Percentiles rank a stretch among this genome's conserved stretches.
phyloP scores from a whole-genome alignment of 2,888 invertebrate species.

The Athalia cordata region DNA sequence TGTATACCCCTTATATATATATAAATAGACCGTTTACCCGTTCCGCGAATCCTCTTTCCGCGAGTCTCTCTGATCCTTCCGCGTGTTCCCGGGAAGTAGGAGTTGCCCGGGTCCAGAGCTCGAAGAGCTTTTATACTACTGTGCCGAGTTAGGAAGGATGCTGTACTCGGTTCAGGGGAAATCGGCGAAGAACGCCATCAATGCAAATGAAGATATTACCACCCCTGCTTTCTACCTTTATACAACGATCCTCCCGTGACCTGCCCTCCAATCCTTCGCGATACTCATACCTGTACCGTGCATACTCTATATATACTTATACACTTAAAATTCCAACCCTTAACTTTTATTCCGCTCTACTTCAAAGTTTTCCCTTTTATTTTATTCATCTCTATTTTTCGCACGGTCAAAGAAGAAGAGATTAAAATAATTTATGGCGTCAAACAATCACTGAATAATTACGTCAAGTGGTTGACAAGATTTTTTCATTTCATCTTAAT shows the following conservation, averaged over 20 bases:
- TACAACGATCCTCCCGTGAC: constrained; percentile 44
- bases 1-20: constrained; percentile 8
- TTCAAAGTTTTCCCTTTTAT: too few relatives aligned
- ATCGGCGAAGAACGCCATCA: constrained; percentile 54
- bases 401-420: too few relatives aligned
- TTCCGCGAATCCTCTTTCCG: neutral
- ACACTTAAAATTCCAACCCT: neutral
- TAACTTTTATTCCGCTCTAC: too few relatives aligned
- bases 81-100: constrained; percentile 4
- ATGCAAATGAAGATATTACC: constrained; percentile 61
- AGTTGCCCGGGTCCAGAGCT: constrained; percentile 28
- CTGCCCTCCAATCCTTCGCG: constrained; percentile 34
- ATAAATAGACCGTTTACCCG: constrained; percentile 16
- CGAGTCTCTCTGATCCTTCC: neutral
- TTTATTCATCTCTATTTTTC: too few relatives aligned
- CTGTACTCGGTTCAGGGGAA: constrained; percentile 40
- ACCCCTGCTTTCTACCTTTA: constrained; percentile 32
- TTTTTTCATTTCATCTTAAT: too few relatives aligned
- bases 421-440: too few relatives aligned
- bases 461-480: too few relatives aligned
- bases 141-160: neutral
- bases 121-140: neutral
- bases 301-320: neutral
- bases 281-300: neutral
- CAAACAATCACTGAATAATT: too few relatives aligned